Base-by-base conservation (phyloP, 2,888 invertebrate genomes). In the Eupithecia vulgata region DNA sequence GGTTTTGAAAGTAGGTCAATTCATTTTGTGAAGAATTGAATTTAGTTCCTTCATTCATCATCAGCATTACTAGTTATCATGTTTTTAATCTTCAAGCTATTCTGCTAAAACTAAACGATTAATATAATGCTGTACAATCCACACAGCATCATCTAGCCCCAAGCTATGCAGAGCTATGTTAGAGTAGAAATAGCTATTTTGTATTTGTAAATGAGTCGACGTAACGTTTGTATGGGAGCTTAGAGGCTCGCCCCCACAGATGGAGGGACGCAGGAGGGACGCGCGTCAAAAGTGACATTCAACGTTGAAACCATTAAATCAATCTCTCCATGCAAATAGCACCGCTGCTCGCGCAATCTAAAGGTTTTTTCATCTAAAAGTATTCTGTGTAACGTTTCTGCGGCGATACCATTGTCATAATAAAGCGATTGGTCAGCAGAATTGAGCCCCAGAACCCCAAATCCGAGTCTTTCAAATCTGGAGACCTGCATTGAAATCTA, bases 1-100 rank as follows among this genome's bases (percentile, higher is more conserved):
- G 66, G 71, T 68, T 68, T 75, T 69, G 72, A 74, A 67, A 70
- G 71, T 35, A 37, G 65, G 57, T 72, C 10, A 21, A 10, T 10
- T 52, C 8, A 52, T 21, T 52, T 48, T 48, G 3, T n/a, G 15
- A 42, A 42, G 13, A 13, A 40, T 40, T 42, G 42, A 42, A 42
- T 42, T 15, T 15, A 45, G 6, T 6, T 45, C 45, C 45, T 45
- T 45, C 17, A 45, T 17, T 45, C 45, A 17, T 40, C 40, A 40
- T 40, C 13, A 13, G 40, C 45, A 45, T 45, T 5, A 45, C 45
- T 45, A 45, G 45, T 17, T 45, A 45, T 17, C 17, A 45, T 17
- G 45, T 15, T 45, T n/a, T n/a, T n/a, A n/a, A n/a, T n/a, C n/a
- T n/a, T 45, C 45, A 40, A 40, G 13, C 40, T 45, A 45, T 45